These are phyloP conservation scores for Gymnogyps californianus DNA, from an alignment of 2,113 vertebrate species.

Conservation along the genomic window DNA sequence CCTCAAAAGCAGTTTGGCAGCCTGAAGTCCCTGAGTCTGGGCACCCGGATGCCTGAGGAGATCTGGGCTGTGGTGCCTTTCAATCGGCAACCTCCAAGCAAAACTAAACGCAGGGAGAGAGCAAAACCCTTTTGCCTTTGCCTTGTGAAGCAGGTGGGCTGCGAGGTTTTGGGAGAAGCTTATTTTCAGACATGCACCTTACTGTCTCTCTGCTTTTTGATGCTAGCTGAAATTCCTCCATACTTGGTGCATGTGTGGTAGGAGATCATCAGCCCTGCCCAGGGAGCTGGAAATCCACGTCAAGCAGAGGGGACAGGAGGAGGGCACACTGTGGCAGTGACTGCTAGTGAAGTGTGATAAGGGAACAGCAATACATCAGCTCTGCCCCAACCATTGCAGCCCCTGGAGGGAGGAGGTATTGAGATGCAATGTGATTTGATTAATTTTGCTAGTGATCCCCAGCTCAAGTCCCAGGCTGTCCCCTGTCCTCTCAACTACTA, in stretches of 20 bases:
- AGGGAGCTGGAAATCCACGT: background rate
- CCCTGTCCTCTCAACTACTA: background rate
- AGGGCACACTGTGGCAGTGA: background rate
- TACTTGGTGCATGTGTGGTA: background rate
- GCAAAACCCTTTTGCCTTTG: background rate
- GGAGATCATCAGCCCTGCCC: background rate
- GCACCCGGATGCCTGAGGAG: background rate
- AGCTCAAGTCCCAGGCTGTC: background rate
- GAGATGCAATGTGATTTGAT: background rate
- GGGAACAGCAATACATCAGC: background rate
- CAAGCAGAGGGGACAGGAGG: background rate
- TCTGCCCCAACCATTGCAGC: background rate
- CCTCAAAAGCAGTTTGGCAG: background rate
- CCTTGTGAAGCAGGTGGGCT: background rate
- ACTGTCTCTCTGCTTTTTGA: background rate
- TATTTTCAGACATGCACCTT: background rate
- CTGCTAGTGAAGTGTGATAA: background rate
- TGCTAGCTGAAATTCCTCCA: background rate
- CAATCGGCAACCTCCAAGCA: background rate
- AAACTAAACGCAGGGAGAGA: background rate
- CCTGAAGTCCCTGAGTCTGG: background rate
- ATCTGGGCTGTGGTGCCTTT: background rate
- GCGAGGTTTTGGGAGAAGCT: background rate
- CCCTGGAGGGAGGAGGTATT: background rate
- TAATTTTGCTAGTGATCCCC: background rate